Evolutionary conservation across 2,888 invertebrate genomes (phyloP).

Genomic region (Noctua janthina): DNA sequence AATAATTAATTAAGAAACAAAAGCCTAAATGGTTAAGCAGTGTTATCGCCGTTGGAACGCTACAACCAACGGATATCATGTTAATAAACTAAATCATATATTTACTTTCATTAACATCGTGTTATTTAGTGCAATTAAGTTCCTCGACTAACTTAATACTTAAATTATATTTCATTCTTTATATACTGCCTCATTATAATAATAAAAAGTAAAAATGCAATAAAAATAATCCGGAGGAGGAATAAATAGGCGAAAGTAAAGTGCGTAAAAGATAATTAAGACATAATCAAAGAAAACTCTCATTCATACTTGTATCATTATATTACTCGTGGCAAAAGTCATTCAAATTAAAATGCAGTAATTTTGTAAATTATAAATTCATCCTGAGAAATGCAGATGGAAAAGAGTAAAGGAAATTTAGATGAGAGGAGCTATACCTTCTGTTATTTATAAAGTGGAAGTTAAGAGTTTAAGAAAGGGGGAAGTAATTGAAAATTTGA

Average conservation of each 20-base stretch:
- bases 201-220: slow-evolving; percentile 80
- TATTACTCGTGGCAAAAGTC: slow-evolving; percentile 74
- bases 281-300: slow-evolving; percentile 70
- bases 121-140: slow-evolving; percentile 86
- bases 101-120: slow-evolving; percentile 80
- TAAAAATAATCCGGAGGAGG: slow-evolving; percentile 81
- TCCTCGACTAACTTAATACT: slow-evolving; percentile 79
- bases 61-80: slow-evolving; percentile 80
- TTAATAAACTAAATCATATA: slow-evolving; percentile 81
- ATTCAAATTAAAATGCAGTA: slow-evolving; percentile 82
- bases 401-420: slow-evolving; percentile 77
- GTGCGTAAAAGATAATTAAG: slow-evolving; percentile 78
- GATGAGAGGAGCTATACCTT: slow-evolving; percentile 76
- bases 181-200: slow-evolving; percentile 84
- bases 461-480: slow-evolving; percentile 79
- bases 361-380: slow-evolving; percentile 73
- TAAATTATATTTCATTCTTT: slow-evolving; percentile 83
- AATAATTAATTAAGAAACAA: slow-evolving; percentile 69
- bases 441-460: slow-evolving; percentile 77
- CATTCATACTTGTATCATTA: slow-evolving; percentile 78
- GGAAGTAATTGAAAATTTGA: slow-evolving; percentile 82
- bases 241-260: slow-evolving; percentile 83
- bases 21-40: slow-evolving; percentile 85
- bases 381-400: slow-evolving; percentile 79
- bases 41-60: slow-evolving; percentile 87